Conservation (phyloP, 2,113 vertebrate species). For the Thermophis baileyi region DNA sequence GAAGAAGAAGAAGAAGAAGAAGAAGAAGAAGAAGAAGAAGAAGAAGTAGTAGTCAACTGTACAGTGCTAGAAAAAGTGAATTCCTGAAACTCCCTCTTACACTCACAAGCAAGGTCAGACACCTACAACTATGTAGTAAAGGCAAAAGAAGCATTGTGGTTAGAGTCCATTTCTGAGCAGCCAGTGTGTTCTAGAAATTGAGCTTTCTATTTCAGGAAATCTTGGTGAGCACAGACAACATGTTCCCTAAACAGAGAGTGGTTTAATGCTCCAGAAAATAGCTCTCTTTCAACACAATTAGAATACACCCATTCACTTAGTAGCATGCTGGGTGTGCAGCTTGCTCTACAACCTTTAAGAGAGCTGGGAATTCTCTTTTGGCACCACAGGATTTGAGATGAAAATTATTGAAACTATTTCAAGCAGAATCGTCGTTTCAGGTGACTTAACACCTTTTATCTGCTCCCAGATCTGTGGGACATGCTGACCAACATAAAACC, state of each 20-base stretch:
- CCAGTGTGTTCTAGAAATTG: slow-evolving; percentile 16
- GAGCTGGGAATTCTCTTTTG: background rate
- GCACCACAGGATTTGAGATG: background rate
- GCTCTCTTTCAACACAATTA: background rate
- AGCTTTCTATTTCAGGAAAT: slow-evolving; percentile 5
- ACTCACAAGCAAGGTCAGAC: slow-evolving; percentile 1
- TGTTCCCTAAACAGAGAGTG: background rate
- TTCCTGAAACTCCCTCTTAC: background rate
- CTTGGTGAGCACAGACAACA: slow-evolving; percentile 1
- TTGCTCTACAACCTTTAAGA: too few species aligned
- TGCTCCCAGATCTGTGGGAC: background rate
- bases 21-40: too few species aligned
- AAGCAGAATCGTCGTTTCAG: background rate
- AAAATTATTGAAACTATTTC: too few species aligned
- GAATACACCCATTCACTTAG: background rate
- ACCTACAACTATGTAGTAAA: background rate
- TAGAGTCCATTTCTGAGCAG: slow-evolving; percentile 25
- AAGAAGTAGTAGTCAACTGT: too few species aligned
- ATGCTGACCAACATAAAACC: background rate
- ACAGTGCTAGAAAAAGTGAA: background rate
- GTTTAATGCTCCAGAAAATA: accelerated
- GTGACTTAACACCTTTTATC: background rate
- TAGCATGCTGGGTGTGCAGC: background rate
- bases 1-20: too few species aligned
- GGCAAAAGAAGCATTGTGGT: background rate